phyloP scores from a whole-genome alignment of 2,797 vertebrate genomes.

The Carapus acus region DNA sequence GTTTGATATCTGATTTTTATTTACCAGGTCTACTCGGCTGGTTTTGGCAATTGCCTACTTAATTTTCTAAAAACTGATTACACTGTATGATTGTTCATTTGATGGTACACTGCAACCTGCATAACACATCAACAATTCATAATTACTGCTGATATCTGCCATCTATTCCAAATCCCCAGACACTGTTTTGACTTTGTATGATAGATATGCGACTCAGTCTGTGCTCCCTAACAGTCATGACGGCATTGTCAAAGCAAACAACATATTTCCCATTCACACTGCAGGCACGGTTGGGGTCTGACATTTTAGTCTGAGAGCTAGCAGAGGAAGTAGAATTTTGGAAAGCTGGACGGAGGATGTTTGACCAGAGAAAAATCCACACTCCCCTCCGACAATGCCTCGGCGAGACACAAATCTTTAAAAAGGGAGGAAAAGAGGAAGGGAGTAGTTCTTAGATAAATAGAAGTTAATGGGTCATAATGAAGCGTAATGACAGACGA shows the following conservation, averaged over 20 bases:
- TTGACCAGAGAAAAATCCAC: slow-evolving; percentile 26
- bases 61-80: too few relatives aligned
- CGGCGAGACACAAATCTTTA: slow-evolving; percentile 37
- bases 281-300: background rate
- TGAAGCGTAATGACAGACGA: slow-evolving; percentile 76
- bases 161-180: too few relatives aligned
- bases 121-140: too few relatives aligned
- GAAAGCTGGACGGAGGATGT: slow-evolving; percentile 36
- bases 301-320: background rate
- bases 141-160: too few relatives aligned
- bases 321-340: slow-evolving; percentile 19
- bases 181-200: too few relatives aligned
- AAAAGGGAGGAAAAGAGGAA: slow-evolving; percentile 67
- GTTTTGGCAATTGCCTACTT: too few relatives aligned
- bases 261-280: background rate
- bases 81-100: too few relatives aligned
- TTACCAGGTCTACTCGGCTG: too few relatives aligned
- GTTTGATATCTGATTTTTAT: too few relatives aligned
- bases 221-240: too few relatives aligned
- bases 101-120: too few relatives aligned
- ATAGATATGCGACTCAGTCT: too few relatives aligned
- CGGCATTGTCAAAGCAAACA: background rate
- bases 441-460: slow-evolving; percentile 78
- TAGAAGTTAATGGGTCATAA: slow-evolving; percentile 78
- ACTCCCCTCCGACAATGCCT: slow-evolving; percentile 61